phyloP scores from a whole-genome alignment of 1,140 invertebrate genomes.

The Caenorhabditis latens region DNA sequence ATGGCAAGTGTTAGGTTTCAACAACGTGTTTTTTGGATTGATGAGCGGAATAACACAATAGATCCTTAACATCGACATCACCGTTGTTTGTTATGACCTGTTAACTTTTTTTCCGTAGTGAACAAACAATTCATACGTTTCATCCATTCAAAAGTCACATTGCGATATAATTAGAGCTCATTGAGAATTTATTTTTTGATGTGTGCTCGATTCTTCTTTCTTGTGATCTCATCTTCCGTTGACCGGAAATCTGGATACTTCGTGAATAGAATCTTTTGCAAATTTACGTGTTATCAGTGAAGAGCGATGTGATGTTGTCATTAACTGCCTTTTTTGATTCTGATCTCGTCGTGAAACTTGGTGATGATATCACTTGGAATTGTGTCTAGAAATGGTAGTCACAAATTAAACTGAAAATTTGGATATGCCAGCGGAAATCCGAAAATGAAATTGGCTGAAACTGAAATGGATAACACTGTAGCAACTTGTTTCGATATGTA shows the following conservation, averaged over 20 bases:
- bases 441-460: no score
- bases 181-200: background rate
- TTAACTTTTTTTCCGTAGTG: no score
- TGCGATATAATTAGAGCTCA: background rate
- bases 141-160: background rate
- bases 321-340: background rate
- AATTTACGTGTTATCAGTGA: background rate
- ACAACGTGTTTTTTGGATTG: background rate
- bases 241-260: constrained; percentile 30
- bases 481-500: no score
- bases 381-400: no score
- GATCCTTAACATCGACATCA: no score
- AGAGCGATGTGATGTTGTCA: background rate
- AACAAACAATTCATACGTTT: no score
- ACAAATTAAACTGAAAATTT: no score
- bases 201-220: background rate
- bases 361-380: background rate
- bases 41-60: background rate
- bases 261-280: background rate
- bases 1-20: background rate
- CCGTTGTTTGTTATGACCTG: no score
- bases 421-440: no score
- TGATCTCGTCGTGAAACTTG: background rate
- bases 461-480: no score
- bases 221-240: background rate